Conservation (phyloP, 2,113 vertebrate species). For the Paedocypris sp. region DNA sequence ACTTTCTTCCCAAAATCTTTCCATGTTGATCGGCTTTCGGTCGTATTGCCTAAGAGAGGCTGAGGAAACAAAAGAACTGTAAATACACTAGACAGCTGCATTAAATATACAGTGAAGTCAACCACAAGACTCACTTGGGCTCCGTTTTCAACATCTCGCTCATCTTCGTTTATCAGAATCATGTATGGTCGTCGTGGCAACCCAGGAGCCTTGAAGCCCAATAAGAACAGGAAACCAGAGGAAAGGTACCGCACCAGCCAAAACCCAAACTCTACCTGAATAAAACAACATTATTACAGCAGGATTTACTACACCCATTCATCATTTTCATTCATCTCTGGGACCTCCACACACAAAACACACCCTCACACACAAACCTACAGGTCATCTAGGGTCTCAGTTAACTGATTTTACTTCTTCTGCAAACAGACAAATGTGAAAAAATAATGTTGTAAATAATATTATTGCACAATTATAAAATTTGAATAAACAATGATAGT, state of each 20-base stretch:
- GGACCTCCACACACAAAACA: too few species aligned
- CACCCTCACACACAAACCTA: too few species aligned
- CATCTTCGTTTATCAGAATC: conserved; percentile 79
- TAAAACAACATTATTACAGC: neutral
- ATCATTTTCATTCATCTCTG: neutral
- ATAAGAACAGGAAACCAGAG: conserved; percentile 70
- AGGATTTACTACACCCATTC: too few species aligned
- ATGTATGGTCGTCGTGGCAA: conserved; percentile 76
- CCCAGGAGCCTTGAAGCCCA: conserved; percentile 84
- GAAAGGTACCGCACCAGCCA: conserved; percentile 76
- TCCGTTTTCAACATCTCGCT: conserved; percentile 71
- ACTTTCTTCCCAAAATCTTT: conserved; percentile 72
- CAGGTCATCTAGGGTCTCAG: too few species aligned
- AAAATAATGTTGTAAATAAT: too few species aligned
- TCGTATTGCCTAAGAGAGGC: conserved; percentile 51
- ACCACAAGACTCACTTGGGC: conserved; percentile 56
- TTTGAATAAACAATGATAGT: too few species aligned
- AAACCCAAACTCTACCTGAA: conserved; percentile 69
- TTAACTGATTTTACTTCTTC: too few species aligned
- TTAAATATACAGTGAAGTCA: too few species aligned
- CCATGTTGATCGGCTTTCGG: conserved; percentile 71
- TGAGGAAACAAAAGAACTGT: conserved; percentile 31
- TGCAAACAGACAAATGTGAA: too few species aligned
- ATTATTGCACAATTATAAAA: too few species aligned
- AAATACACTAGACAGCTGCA: too few species aligned